Evolutionary conservation across 2,888 invertebrate species (phyloP).

Genomic region (Diarsia mendica): DNA sequence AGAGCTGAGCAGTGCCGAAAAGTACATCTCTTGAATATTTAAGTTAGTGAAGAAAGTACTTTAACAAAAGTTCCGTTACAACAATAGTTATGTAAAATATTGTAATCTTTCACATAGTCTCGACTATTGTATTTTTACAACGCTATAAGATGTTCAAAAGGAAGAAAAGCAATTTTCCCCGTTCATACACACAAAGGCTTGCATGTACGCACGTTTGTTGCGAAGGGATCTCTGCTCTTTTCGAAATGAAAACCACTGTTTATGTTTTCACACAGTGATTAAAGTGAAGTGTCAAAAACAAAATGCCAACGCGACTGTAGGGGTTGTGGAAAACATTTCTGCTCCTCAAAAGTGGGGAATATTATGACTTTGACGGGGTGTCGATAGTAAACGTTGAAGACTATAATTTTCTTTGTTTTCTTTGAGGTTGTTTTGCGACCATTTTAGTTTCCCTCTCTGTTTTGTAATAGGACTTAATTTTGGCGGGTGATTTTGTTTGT

Average conservation of each 20-base stretch:
- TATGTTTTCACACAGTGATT: constrained; percentile 88
- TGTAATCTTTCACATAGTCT: constrained; percentile 37
- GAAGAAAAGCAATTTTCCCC: constrained; percentile 74
- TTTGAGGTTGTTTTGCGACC: constrained; percentile 60
- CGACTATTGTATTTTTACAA: constrained; percentile 55
- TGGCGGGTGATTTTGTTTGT: constrained; percentile 57
- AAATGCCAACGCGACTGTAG: constrained; percentile 75
- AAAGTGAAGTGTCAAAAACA: constrained; percentile 90
- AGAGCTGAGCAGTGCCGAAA: background rate
- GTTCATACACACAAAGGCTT: constrained; percentile 74
- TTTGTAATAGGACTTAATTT: constrained; percentile 59
- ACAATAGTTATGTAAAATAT: constrained; percentile 31
- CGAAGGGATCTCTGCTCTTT: constrained; percentile 82
- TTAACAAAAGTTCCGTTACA: constrained; percentile 2
- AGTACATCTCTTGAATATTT: constrained; percentile 43
- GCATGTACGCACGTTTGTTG: constrained; percentile 75
- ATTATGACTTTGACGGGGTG: constrained; percentile 81
- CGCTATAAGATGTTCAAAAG: constrained; percentile 68
- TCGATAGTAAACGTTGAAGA: constrained; percentile 79
- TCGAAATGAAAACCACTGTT: constrained; percentile 87
- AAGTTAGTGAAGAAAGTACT: constrained; percentile 15
- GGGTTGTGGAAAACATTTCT: constrained; percentile 70
- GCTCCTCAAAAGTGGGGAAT: constrained; percentile 73
- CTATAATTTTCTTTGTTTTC: constrained; percentile 83
- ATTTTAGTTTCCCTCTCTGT: constrained; percentile 56